Percentiles rank a stretch among this genome's conserved stretches.
These are phyloP conservation scores for Drosophila insularis DNA, from an alignment of 1,140 invertebrate genomes.

Conservation along the genomic window DNA sequence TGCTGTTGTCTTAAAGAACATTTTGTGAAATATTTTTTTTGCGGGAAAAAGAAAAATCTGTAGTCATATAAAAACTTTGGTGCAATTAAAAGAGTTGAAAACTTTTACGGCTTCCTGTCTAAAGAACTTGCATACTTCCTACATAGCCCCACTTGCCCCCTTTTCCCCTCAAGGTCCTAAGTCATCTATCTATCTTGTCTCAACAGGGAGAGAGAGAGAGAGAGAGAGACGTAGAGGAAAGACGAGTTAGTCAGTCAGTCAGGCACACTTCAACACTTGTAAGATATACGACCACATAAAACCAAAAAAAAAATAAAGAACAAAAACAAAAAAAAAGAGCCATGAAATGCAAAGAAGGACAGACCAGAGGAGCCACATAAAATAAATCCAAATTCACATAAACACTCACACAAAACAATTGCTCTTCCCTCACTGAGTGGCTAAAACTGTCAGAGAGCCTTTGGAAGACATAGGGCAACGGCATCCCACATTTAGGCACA, in stretches of 20 bases:
- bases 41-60: not conserved
- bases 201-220: not conserved
- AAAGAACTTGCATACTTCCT: not conserved
- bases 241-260: conserved; percentile 23
- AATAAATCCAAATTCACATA: conserved; percentile 1
- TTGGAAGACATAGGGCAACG: not conserved
- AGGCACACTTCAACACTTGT: conserved; percentile 66
- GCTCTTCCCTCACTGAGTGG: not conserved
- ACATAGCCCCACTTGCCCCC: not conserved
- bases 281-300: conserved; percentile 74
- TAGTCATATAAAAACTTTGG: conserved; percentile 37
- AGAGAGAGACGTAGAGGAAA: not conserved
- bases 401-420: not conserved
- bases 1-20: too few species aligned
- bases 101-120: conserved; percentile 41
- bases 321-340: conserved; percentile 9
- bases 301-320: conserved; percentile 8
- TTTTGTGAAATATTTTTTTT: not conserved
- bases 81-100: conserved; percentile 46
- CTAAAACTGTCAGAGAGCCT: conserved; percentile 2
- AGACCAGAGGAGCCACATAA: conserved; percentile 26
- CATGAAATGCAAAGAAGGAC: conserved; percentile 53
- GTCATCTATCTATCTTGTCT: not conserved
- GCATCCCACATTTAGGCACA: conserved; percentile 20
- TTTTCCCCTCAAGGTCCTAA: too few species aligned